Conservation (phyloP, 2,888 invertebrate species). For the Synanthedon tipuliformis region DNA sequence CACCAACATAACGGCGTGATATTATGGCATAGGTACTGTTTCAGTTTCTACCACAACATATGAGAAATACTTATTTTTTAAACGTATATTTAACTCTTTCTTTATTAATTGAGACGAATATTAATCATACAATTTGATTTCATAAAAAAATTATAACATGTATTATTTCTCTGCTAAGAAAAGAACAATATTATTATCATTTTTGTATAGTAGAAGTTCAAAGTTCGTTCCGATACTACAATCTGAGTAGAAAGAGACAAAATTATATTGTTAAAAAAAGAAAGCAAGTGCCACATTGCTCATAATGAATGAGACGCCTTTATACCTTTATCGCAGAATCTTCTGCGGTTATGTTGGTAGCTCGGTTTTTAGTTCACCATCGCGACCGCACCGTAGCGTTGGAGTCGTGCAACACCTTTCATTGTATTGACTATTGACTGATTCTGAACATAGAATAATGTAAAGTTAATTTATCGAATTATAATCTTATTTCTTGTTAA, state of each 20-base stretch:
- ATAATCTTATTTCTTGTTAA: slow-evolving; percentile 63
- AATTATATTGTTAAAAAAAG: slow-evolving; percentile 32
- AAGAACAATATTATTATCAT: no score
- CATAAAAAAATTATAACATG: no score
- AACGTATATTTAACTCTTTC: no score
- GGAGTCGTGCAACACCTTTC: slow-evolving; percentile 77
- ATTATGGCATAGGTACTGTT: no score
- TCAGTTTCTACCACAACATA: no score
- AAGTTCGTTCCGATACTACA: no score
- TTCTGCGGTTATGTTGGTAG: slow-evolving; percentile 48
- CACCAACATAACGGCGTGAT: no score
- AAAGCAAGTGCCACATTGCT: slow-evolving; percentile 52
- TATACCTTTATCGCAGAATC: slow-evolving; percentile 57
- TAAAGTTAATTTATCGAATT: slow-evolving; percentile 74
- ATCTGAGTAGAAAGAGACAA: slow-evolving; percentile 27
- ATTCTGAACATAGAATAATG: slow-evolving; percentile 73
- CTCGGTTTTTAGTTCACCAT: slow-evolving; percentile 62
- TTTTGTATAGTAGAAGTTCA: no score
- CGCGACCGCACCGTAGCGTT: slow-evolving; percentile 71
- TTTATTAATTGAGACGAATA: no score
- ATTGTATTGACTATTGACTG: slow-evolving; percentile 81
- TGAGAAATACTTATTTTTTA: no score
- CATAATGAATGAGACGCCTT: slow-evolving; percentile 36
- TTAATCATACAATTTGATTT: no score
- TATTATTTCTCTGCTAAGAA: no score